Percentiles rank a stretch among this genome's conserved stretches.
These are phyloP conservation scores for Sardina pilchardus DNA, from an alignment of 2,113 vertebrate species.

Conservation along the genomic window DNA sequence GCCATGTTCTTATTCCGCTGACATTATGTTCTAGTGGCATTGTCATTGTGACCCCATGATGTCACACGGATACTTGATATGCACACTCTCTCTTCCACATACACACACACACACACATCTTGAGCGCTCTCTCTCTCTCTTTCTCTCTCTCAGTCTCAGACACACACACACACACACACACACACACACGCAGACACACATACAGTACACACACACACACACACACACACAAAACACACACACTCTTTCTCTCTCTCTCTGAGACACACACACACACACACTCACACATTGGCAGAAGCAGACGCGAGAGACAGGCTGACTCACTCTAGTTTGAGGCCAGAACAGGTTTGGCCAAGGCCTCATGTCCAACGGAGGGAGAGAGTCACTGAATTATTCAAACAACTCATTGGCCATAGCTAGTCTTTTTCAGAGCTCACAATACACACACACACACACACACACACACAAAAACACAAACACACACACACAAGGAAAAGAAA, in stretches of 20 bases:
- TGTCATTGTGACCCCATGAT: neutral
- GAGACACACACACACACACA: neutral
- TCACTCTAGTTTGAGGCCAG: neutral
- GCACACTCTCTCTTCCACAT: neutral
- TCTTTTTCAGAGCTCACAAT: neutral
- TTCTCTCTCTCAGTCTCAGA: too few relatives aligned
- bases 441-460: neutral
- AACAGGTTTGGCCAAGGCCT: neutral
- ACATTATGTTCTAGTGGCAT: neutral
- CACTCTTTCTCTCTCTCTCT: too few relatives aligned
- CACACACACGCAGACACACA: neutral
- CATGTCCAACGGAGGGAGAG: neutral
- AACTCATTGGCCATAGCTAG: neutral
- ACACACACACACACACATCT: neutral
- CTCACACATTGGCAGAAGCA: neutral
- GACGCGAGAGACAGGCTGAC: neutral
- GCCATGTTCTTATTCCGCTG: neutral
- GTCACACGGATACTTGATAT: neutral
- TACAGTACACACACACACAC: conserved; percentile 5
- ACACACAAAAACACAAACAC: neutral
- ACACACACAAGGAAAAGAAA: neutral
- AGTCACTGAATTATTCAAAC: neutral
- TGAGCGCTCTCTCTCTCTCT: too few relatives aligned
- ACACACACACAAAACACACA: neutral
- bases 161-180: neutral